Base-by-base conservation (phyloP, 2,113 vertebrate genomes). In the Empidonax alnorum region DNA sequence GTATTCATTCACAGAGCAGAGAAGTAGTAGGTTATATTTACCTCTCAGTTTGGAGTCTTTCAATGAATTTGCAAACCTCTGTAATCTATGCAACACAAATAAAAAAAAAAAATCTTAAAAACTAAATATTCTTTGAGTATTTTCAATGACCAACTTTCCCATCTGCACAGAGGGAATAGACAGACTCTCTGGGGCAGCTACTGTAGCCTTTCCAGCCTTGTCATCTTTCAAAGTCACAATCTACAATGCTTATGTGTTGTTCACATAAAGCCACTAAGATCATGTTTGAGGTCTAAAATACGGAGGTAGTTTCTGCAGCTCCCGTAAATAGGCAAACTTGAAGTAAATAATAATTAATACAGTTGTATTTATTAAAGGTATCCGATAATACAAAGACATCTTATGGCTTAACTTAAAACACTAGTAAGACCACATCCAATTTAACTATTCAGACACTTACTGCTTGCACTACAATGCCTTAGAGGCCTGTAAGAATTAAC, bases 11-110 rank as follows among this genome's bases (percentile, higher is more conserved):
- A 88, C 46, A 65, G 39, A 91, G 42, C 30, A 65, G 56, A 68
- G 46, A 33, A 89, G n/a, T 11, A 85, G 56, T 23, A 82, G 18
- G n/a, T 71, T 94, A 67, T 66, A 97, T 94, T 75, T 97, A 99
- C 99, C 99, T 98, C 97, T 99, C 55, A 99, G 97, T 97, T 98
- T 99, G 91, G 98, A 97, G 97, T 99, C 99, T 94, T 98, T 98
- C 97, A 99, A 5, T 69, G 98, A 98, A 97, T 98, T 98, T 94
- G 99, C 98, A 97, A 96, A 98, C 74, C 96, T 99, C 88, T 98
- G 98, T 97, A 99, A 97, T 96, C 99, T 99, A 85, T 66, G 53
- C 73, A 74, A 97, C 35, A 85, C 30, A 94, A 53, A 87, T 63
- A 87, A 41, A 41, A 82, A 68, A 76, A 14, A 76, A 55, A 42